These are phyloP conservation scores for Morone saxatilis DNA, from an alignment of 2,113 vertebrate genomes.

Conservation along the genomic window DNA sequence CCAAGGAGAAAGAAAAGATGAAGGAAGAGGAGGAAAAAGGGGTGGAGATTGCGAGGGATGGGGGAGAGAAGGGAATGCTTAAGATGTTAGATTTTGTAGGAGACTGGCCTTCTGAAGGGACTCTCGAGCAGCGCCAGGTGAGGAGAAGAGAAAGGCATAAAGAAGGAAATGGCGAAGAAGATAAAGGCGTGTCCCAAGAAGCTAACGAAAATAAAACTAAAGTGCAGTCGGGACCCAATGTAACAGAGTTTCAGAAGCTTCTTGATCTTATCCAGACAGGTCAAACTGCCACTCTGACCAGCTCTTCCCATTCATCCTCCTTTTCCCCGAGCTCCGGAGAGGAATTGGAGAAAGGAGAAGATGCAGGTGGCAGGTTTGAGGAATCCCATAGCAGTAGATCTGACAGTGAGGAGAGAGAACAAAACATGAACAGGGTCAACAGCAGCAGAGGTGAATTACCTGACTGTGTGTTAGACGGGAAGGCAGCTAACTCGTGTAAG, in stretches of 20 bases:
- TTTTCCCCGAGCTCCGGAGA: slow-evolving; percentile 41
- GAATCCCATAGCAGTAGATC: slow-evolving; percentile 12
- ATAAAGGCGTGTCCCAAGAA: slow-evolving; percentile 22
- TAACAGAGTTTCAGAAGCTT: slow-evolving; percentile 80
- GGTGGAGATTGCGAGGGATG: background rate
- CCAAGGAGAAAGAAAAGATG: slow-evolving; percentile 16
- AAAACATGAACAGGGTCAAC: background rate
- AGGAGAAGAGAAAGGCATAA: slow-evolving; percentile 70
- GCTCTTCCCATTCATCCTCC: slow-evolving; percentile 37
- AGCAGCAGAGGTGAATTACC: slow-evolving; percentile 69
- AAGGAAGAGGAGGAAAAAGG: slow-evolving; percentile 4
- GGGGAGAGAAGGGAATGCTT: slow-evolving; percentile 36
- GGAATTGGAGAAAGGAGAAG: slow-evolving; percentile 20
- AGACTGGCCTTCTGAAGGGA: slow-evolving; percentile 91
- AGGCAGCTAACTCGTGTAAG: slow-evolving; percentile 68
- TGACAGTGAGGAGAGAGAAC: slow-evolving; percentile 39
- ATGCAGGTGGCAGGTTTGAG: slow-evolving; percentile 10
- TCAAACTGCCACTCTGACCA: slow-evolving; percentile 1
- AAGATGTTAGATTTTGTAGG: slow-evolving; percentile 88
- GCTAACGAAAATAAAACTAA: slow-evolving; percentile 16
- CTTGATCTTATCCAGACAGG: slow-evolving; percentile 80
- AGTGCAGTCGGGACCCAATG: slow-evolving; percentile 21
- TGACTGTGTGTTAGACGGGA: slow-evolving; percentile 83
- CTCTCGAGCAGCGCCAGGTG: slow-evolving; percentile 86
- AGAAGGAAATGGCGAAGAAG: slow-evolving; percentile 24